A percentile compares a stretch with the other conserved stretches of the same genome.
Conservation (phyloP, 1,140 invertebrate species). For the Nephila pilipes region DNA sequence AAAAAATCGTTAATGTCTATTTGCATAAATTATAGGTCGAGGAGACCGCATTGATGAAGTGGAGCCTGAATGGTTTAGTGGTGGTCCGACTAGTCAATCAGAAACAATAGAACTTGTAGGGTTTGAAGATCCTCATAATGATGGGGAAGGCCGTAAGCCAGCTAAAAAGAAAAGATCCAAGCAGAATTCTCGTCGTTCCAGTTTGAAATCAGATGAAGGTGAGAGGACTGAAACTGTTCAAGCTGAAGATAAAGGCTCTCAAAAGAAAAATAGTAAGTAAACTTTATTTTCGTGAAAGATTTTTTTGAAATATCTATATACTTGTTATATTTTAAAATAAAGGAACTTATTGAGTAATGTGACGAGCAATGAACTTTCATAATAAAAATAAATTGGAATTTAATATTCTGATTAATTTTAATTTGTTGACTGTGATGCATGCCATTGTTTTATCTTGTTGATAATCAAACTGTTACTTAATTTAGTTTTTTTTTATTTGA, state of each 20-base stretch:
- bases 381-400: background rate
- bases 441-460: too few species aligned
- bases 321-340: too few species aligned
- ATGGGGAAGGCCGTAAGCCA: slow-evolving; percentile 75
- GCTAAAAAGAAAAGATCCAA: slow-evolving; percentile 73
- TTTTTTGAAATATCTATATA: background rate
- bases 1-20: too few species aligned
- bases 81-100: slow-evolving; percentile 92
- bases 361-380: too few species aligned
- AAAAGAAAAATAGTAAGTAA: slow-evolving; percentile 45
- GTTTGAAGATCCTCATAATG: slow-evolving; percentile 86
- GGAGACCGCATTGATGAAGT: slow-evolving; percentile 79
- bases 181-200: slow-evolving; percentile 66
- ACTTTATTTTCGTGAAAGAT: background rate
- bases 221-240: slow-evolving; percentile 29
- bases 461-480: too few species aligned
- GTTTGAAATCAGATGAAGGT: slow-evolving; percentile 67
- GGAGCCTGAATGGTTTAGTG: slow-evolving; percentile 87
- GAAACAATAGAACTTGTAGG: slow-evolving; percentile 96
- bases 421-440: too few species aligned
- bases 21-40: slow-evolving; percentile 17
- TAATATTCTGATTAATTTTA: background rate
- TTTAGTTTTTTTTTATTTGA: too few species aligned
- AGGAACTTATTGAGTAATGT: too few species aligned
- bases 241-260: slow-evolving; percentile 14